These are phyloP conservation scores for Sylvicola fuscatus DNA, from an alignment of 2,888 invertebrate species.

Conservation along the genomic window DNA sequence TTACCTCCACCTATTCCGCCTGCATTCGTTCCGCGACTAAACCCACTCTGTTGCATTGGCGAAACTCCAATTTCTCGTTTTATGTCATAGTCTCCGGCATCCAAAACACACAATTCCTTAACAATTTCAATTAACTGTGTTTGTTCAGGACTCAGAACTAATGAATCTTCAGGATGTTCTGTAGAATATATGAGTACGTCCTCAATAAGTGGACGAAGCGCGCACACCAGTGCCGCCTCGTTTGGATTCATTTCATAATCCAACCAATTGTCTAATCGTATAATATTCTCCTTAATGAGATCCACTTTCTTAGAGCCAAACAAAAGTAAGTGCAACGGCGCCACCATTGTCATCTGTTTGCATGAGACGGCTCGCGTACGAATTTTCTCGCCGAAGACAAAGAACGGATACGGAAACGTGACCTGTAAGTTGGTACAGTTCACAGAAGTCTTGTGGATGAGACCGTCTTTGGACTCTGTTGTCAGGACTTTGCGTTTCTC, in stretches of 20 bases:
- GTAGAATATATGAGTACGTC: slow-evolving; percentile 61
- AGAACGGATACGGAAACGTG: slow-evolving; percentile 80
- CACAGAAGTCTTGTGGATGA: slow-evolving; percentile 93
- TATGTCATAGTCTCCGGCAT: slow-evolving; percentile 53
- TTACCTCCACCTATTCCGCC: slow-evolving; percentile 4
- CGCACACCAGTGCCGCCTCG: slow-evolving; percentile 61
- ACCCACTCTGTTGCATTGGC: slow-evolving; percentile 8
- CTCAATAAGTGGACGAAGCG: slow-evolving; percentile 77
- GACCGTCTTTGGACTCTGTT: slow-evolving; percentile 82
- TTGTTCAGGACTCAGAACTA: slow-evolving; percentile 25
- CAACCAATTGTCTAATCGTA: slow-evolving; percentile 86
- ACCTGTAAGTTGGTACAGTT: slow-evolving; percentile 73
- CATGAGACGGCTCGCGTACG: slow-evolving; percentile 88
- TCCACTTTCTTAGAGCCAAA: slow-evolving; percentile 67
- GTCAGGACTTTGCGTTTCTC: slow-evolving; percentile 92
- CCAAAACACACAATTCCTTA: slow-evolving; percentile 50
- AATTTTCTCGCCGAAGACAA: slow-evolving; percentile 97
- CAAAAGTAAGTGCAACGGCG: slow-evolving; percentile 77
- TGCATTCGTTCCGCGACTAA: slow-evolving; percentile 3
- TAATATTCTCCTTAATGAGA: slow-evolving; percentile 39
- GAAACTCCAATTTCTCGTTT: slow-evolving; percentile 29
- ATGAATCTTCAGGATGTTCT: slow-evolving; percentile 54
- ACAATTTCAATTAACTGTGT: slow-evolving; percentile 43
- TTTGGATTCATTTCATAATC: slow-evolving; percentile 67
- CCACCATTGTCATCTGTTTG: slow-evolving; percentile 92